Evolutionary conservation across 1,140 invertebrate species (phyloP).

Genomic region (Drosophila elegans): DNA sequence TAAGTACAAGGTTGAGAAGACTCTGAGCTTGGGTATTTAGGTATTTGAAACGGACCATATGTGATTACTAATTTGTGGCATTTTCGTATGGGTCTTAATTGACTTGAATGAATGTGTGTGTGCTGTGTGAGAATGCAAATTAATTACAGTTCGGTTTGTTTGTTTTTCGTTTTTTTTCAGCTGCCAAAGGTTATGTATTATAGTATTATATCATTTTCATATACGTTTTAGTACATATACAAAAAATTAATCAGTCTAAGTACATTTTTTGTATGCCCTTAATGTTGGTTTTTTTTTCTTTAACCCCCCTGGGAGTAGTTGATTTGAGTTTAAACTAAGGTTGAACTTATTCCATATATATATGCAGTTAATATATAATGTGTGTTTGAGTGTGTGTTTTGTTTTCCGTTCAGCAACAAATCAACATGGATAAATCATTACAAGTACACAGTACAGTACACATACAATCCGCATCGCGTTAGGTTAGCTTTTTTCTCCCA

Average conservation of each 20-base stretch:
- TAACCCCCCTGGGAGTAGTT: slow-evolving; percentile 29
- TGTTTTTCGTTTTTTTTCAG: slow-evolving; percentile 1
- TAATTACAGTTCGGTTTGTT: slow-evolving; percentile 21
- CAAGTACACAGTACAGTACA: slow-evolving; percentile 57
- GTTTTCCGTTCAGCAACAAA: slow-evolving; percentile 58
- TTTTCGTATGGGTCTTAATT: slow-evolving; percentile 61
- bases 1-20: slow-evolving; percentile 66
- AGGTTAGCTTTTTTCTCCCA: slow-evolving; percentile 23
- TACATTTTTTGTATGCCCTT: slow-evolving; percentile 59
- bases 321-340: slow-evolving; percentile 56
- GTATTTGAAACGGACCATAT: slow-evolving; percentile 45
- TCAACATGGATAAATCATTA: slow-evolving; percentile 62
- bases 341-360: slow-evolving; percentile 51
- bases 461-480: slow-evolving; percentile 63
- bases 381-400: slow-evolving; percentile 27
- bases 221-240: slow-evolving; percentile 66
- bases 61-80: slow-evolving; percentile 33
- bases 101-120: slow-evolving; percentile 52
- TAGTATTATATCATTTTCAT: slow-evolving; percentile 50
- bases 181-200: slow-evolving; percentile 41
- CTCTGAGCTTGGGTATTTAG: slow-evolving; percentile 54
- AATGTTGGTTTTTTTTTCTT: slow-evolving; percentile 15
- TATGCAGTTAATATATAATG: slow-evolving; percentile 29
- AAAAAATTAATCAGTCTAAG: slow-evolving; percentile 84
- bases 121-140: slow-evolving; percentile 46